These are phyloP conservation scores for Hephaestus fuliginosus DNA, from an alignment of 2,797 vertebrate species.

Conservation along the genomic window DNA sequence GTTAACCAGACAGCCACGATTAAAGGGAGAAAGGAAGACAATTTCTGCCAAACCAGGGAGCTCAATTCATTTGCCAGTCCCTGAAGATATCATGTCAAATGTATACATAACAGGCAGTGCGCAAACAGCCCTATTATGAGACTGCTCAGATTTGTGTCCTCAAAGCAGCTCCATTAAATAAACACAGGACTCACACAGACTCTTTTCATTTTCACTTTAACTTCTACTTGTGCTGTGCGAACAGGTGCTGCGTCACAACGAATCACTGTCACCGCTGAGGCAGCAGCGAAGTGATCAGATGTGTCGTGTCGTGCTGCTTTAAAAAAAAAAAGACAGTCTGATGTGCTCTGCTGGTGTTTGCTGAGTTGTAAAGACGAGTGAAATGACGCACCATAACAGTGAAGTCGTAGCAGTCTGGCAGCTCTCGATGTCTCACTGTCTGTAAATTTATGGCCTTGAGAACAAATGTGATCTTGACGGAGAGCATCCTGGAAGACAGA, in stretches of 20 bases:
- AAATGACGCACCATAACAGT: slow-evolving; percentile 86
- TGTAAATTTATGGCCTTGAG: slow-evolving; percentile 96
- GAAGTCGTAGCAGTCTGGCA: slow-evolving; percentile 96
- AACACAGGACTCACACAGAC: background rate
- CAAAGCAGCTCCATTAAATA: background rate
- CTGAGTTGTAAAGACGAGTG: background rate
- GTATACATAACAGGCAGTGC: background rate
- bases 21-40: background rate
- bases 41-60: background rate
- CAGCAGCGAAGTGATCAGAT: slow-evolving; percentile 25
- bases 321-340: slow-evolving; percentile 11
- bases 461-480: slow-evolving; percentile 87
- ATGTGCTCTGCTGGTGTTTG: slow-evolving; percentile 18
- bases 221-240: background rate
- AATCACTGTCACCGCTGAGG: background rate
- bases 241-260: background rate
- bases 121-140: background rate
- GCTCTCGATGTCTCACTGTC: slow-evolving; percentile 92
- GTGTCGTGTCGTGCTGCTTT: background rate
- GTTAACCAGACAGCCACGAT: slow-evolving; percentile 40
- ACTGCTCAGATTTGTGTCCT: background rate
- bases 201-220: slow-evolving; percentile 10
- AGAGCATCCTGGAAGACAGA: slow-evolving; percentile 86
- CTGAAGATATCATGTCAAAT: slow-evolving; percentile 19
- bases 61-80: slow-evolving; percentile 2